Evolutionary conservation across 1,140 invertebrate species (phyloP).

Genomic region (Pectinophora gossypiella): DNA sequence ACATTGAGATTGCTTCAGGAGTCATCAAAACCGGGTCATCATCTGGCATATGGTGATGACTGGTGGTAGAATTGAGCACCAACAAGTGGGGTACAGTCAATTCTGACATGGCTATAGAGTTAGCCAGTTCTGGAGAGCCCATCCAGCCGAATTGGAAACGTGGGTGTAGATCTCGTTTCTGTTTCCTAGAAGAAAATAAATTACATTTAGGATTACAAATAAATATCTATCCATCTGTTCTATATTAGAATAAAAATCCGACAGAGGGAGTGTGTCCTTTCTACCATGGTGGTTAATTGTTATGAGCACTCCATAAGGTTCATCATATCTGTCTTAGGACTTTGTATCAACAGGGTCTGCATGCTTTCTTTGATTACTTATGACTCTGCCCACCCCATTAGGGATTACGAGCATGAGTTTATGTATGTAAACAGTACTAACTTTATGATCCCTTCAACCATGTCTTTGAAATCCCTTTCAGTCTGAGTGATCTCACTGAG

Average conservation of each 20-base stretch:
- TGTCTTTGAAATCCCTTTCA: constrained; percentile 89
- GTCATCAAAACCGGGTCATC: constrained; percentile 88
- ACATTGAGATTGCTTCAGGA: constrained; percentile 85
- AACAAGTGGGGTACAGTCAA: constrained; percentile 90
- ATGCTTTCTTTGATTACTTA: no score
- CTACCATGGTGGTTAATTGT: no score
- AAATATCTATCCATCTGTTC: no score
- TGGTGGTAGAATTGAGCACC: constrained; percentile 92
- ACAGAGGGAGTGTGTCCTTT: no score
- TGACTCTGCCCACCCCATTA: no score
- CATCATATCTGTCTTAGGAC: no score
- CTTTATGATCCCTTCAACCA: constrained; percentile 88
- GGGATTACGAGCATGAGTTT: no score
- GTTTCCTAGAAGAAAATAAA: constrained; percentile 78
- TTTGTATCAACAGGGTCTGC: no score
- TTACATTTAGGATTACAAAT: no score
- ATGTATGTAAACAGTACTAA: constrained; percentile 21
- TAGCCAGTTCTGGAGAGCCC: constrained; percentile 89
- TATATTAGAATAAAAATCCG: no score
- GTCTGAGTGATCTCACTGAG: constrained; percentile 86
- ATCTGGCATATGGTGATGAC: constrained; percentile 92
- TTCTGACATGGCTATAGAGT: constrained; percentile 92
- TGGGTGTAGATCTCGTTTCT: constrained; percentile 86
- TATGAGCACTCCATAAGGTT: no score
- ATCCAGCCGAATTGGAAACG: constrained; percentile 96